Base-by-base conservation (phyloP, 2,797 vertebrate genomes). In the Chiloscyllium punctatum region DNA sequence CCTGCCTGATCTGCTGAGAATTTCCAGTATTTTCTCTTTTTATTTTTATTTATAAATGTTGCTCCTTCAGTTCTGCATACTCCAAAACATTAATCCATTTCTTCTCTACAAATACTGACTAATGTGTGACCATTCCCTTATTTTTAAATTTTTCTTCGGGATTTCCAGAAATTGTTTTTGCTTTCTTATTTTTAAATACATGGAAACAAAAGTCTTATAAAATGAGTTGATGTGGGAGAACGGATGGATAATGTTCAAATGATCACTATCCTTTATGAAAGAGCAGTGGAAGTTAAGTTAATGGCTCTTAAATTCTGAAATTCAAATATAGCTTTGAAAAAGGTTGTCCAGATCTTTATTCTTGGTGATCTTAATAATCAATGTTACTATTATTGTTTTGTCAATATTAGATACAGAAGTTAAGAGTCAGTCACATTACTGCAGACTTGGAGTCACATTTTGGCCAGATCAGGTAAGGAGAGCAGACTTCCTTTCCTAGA, bases 131-230 rank as follows among this genome's bases (percentile, higher is more conserved):
- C 1, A 62, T 33, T 13, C 30, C 27, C 15, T 2, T 33, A 62
- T 62, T 90, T 62, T 62, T 33, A 16, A 0, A 53, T 90, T 66
- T 33, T 66, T 90, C 30, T 15, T 90, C 62, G 33, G 5, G 87
- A n/a, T n/a, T 62, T n/a, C 16, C 57, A 33, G 33, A 15, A n/a
- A 33, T n/a, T 33, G 16, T 33, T n/a, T 16, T 16, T 1, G 15
- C 1, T n/a, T 68, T 69, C 23, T 23, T 95, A 48, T 96, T 96
- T 77, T 84, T 98, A 97, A 97, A 97, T 97, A 98, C 98, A 48
- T 48, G 21, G 48, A 84, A 84, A 84, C 18, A 82, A 48, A 84
- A 18, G 16, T 84, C 79, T 82, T 62, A 62, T 62, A 33, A 53
- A 90, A 90, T 53, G 87, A 57, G 53, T 62, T 53, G 53, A 16